Evolutionary conservation across 30 jellyfish, hydroid and myxozoan genomes (phyloP).

Genomic region (Aurelia aurita complex sp. Pacific): DNA sequence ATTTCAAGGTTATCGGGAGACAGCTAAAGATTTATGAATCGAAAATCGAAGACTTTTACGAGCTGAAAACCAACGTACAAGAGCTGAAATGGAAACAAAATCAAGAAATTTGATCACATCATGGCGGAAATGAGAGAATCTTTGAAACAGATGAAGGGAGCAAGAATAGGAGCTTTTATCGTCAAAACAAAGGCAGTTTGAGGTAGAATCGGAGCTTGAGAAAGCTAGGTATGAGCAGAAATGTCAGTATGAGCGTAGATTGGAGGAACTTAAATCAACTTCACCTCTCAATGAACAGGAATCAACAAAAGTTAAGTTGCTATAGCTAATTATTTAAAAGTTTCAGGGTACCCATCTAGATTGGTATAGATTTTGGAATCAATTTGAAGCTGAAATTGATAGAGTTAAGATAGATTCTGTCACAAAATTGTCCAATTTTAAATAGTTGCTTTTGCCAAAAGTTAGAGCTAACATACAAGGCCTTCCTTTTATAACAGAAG

Average conservation of each 20-base stretch:
- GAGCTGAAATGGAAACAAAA: background rate
- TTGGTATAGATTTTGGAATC: slow-evolving; percentile 53
- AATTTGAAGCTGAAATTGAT: slow-evolving; percentile 49
- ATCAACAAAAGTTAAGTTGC: slow-evolving; percentile 1
- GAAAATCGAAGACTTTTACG: slow-evolving; percentile 16
- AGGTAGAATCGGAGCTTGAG: slow-evolving; percentile 6
- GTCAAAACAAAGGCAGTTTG: background rate
- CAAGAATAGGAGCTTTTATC: slow-evolving; percentile 8
- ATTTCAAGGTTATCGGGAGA: slow-evolving; percentile 16
- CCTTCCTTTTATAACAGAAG: slow-evolving; percentile 45
- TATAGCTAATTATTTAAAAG: slow-evolving; percentile 5
- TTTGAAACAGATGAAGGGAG: slow-evolving; percentile 18
- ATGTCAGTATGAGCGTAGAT: too few relatives aligned
- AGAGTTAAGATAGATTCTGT: slow-evolving; percentile 35
- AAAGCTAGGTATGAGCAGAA: too few relatives aligned
- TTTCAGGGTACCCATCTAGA: slow-evolving; percentile 43
- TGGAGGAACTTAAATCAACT: background rate
- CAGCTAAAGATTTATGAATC: slow-evolving; percentile 14
- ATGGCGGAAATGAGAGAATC: slow-evolving; percentile 14
- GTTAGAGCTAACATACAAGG: slow-evolving; percentile 15
- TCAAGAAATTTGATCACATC: background rate
- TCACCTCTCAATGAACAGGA: background rate
- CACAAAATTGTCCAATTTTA: slow-evolving; percentile 34
- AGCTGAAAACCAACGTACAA: background rate
- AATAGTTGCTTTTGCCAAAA: slow-evolving; percentile 29